Base-by-base conservation (phyloP, 2,113 vertebrate genomes). In the Alectura lathami region DNA sequence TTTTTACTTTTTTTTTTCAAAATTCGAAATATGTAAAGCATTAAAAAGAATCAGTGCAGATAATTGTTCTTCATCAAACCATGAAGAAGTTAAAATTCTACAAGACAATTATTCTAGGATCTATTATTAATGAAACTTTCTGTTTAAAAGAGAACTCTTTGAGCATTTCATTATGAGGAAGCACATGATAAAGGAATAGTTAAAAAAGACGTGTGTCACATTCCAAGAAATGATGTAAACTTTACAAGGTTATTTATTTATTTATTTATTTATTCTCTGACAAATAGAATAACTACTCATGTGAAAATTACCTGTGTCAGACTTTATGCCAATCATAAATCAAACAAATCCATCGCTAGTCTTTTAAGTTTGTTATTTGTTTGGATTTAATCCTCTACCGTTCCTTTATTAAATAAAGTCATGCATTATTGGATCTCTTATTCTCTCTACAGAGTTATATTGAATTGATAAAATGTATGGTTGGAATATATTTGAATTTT, bases 381-480 rank as follows among this genome's bases (percentile, higher is more conserved):
- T 15, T 64, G n/a, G n/a, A n/a, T n/a, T 90, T 68, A 73, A 21
- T 9, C 4, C 2, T 76, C 27, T 73, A 3, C 3, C 12, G 9
- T 66, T 83, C 64, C 12, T 66, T 47, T n/a, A 64, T 34, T 60
- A 80, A 11, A 29, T 54, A 21, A 69, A 83, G 27, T 57, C 0
- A 7, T 27, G 24, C 83, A 83, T 80, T 48, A 53, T 3, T 18
- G 5, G 17, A 69, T 34, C n/a, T 9, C 47, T 69, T 79, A 32
- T 43, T 51, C 5, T 66, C 4, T 77, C 16, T 16, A 34, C 9
- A 56, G 62, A 50, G 1, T 26, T 24, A 60, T 1, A 16, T 0
- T 59, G 38, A 75, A 72, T 8, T 53, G 7, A 9, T n/a, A 77
- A 92, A 83, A 74, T 23, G 0, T n/a, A 24, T 66, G 16, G 6